These are phyloP conservation scores for Stomatorhinus walkeri DNA, from an alignment of 2,797 vertebrate species.

Conservation along the genomic window DNA sequence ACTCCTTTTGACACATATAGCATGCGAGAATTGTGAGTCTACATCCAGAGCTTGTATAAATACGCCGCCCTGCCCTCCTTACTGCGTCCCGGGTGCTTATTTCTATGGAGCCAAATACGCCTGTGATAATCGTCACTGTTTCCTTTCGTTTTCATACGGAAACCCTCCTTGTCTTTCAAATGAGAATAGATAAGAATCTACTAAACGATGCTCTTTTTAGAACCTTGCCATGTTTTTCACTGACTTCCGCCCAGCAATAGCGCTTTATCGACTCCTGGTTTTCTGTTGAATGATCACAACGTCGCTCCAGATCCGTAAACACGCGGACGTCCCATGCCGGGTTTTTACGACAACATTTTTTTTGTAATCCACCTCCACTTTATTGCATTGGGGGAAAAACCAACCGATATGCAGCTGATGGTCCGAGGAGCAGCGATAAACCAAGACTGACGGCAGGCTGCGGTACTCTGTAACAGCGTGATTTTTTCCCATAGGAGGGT, in stretches of 20 bases:
- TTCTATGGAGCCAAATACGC: background rate
- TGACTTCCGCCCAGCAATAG: background rate
- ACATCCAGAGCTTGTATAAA: background rate
- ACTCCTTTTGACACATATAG: background rate
- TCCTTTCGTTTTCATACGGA: background rate
- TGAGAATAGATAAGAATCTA: background rate
- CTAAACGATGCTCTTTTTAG: background rate
- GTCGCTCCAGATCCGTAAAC: constrained; percentile 27
- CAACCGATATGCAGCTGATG: constrained; percentile 45
- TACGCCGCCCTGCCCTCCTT: background rate
- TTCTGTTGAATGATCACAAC: background rate
- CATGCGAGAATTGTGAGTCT: background rate
- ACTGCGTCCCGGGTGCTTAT: background rate
- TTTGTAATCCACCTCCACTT: constrained; percentile 46
- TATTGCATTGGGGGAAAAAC: constrained; percentile 31
- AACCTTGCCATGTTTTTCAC: background rate
- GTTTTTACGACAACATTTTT: constrained; percentile 54
- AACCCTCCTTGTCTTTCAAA: background rate
- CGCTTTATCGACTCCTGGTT: background rate
- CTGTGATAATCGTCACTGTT: background rate
- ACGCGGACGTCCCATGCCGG: constrained; percentile 47
- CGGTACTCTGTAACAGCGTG: constrained; percentile 56
- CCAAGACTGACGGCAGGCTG: constrained; percentile 41
- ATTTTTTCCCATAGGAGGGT: constrained; percentile 51
- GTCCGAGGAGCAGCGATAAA: constrained; percentile 43